Evolutionary conservation across 2,888 invertebrate species (phyloP).

Genomic region (Pogonocherus hispidulus): DNA sequence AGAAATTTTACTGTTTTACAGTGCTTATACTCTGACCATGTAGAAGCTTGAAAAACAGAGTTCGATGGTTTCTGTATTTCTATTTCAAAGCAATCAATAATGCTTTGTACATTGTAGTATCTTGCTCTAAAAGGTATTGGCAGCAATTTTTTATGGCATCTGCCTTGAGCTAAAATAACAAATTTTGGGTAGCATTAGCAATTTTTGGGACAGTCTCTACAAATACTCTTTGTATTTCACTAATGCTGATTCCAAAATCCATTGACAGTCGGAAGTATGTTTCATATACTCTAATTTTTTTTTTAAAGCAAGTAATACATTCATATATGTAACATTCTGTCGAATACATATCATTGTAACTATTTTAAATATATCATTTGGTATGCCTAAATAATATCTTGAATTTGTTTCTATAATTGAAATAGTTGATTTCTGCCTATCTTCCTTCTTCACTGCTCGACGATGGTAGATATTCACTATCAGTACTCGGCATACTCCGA

Average conservation of each 20-base stretch:
- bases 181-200: neutral
- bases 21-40: neutral
- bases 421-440: too few species aligned
- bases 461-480: too few species aligned
- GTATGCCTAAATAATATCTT: too few species aligned
- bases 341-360: too few species aligned
- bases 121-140: neutral
- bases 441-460: too few species aligned
- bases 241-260: neutral
- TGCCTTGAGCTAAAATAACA: neutral
- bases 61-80: neutral
- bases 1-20: constrained; percentile 28
- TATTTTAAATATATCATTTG: neutral
- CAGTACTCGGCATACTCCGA: too few species aligned
- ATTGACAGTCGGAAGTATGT: neutral
- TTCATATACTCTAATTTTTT: neutral
- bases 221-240: neutral
- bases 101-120: neutral
- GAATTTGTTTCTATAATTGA: too few species aligned
- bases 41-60: neutral
- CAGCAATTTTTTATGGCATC: neutral
- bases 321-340: constrained; percentile 1
- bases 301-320: constrained; percentile 1
- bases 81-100: neutral
- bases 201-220: neutral